These are phyloP conservation scores for Lynx canadensis DNA, from an alignment of 2,113 vertebrate genomes.

Conservation along the genomic window DNA sequence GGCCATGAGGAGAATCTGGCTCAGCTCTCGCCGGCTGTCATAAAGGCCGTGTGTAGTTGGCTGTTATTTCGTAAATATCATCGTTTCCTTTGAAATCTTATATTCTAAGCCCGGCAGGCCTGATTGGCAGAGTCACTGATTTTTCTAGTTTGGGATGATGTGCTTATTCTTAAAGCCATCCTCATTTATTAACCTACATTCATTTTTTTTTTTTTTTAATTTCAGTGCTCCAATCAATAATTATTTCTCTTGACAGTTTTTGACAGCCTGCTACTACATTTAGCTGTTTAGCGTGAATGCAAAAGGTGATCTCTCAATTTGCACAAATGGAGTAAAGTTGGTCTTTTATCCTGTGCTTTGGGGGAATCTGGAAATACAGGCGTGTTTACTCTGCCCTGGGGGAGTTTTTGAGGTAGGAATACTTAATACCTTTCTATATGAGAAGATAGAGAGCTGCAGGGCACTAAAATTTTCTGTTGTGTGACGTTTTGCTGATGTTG, in stretches of 20 bases:
- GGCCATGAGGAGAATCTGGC: not conserved
- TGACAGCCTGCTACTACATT: slow-evolving; percentile 77
- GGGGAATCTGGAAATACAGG: slow-evolving; percentile 45
- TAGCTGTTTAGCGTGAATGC: slow-evolving; percentile 77
- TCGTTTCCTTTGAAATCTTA: slow-evolving; percentile 27
- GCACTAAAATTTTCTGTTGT: not conserved
- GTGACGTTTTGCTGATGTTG: not conserved
- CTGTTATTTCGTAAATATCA: not conserved
- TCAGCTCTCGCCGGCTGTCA: not conserved
- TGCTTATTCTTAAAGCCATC: slow-evolving; percentile 68
- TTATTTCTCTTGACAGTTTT: slow-evolving; percentile 82
- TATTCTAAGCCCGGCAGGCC: slow-evolving; percentile 21
- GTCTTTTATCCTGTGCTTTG: slow-evolving; percentile 75
- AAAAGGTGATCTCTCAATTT: slow-evolving; percentile 78
- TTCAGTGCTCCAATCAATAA: slow-evolving; percentile 79
- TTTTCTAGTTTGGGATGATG: slow-evolving; percentile 72
- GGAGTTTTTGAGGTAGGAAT: slow-evolving; percentile 73
- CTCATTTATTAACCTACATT: slow-evolving; percentile 74
- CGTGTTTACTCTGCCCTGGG: slow-evolving; percentile 61
- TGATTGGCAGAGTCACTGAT: slow-evolving; percentile 46
- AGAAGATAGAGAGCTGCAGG: slow-evolving; percentile 43
- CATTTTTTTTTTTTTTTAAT: slow-evolving; percentile 76
- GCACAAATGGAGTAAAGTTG: slow-evolving; percentile 78
- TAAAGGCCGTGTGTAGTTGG: not conserved
- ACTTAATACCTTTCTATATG: slow-evolving; percentile 58